Conservation (phyloP, 2,888 invertebrate genomes). For the Stenurella melanura region DNA sequence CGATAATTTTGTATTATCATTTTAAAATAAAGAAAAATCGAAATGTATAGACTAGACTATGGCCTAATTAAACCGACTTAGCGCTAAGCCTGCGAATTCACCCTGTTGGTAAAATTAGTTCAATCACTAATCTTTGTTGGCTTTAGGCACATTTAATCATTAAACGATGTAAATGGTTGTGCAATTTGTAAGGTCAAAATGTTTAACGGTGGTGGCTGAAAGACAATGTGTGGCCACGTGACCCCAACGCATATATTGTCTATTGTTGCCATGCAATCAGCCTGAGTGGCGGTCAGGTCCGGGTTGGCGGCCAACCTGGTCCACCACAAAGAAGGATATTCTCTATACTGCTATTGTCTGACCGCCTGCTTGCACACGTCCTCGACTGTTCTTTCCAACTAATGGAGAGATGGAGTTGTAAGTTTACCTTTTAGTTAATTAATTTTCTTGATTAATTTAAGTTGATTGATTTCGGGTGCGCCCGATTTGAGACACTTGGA, state of each 20-base stretch:
- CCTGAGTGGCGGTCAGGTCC: constrained; percentile 65
- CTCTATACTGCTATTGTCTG: constrained; percentile 42
- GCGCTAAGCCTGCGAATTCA: background rate
- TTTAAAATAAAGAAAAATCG: no score
- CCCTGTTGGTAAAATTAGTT: constrained; percentile 11
- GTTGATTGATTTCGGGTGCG: constrained; percentile 39
- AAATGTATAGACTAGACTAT: no score
- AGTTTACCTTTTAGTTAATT: constrained; percentile 44
- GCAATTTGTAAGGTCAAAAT: constrained; percentile 41
- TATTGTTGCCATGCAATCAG: constrained; percentile 63
- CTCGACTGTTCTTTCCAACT: constrained; percentile 34
- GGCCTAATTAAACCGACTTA: background rate
- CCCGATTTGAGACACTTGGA: constrained; percentile 17
- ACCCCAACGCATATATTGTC: constrained; percentile 63
- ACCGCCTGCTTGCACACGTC: constrained; percentile 36
- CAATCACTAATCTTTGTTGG: constrained; percentile 22
- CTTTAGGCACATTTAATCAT: constrained; percentile 42
- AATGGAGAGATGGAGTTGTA: constrained; percentile 35
- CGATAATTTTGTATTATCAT: no score
- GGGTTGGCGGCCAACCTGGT: constrained; percentile 51
- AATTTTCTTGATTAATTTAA: constrained; percentile 42
- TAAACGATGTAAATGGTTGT: constrained; percentile 41
- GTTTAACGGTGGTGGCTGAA: constrained; percentile 40
- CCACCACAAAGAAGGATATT: constrained; percentile 58
- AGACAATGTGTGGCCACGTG: constrained; percentile 65